phyloP scores from a whole-genome alignment of 2,113 vertebrate species.

The Syngnathus scovelli region DNA sequence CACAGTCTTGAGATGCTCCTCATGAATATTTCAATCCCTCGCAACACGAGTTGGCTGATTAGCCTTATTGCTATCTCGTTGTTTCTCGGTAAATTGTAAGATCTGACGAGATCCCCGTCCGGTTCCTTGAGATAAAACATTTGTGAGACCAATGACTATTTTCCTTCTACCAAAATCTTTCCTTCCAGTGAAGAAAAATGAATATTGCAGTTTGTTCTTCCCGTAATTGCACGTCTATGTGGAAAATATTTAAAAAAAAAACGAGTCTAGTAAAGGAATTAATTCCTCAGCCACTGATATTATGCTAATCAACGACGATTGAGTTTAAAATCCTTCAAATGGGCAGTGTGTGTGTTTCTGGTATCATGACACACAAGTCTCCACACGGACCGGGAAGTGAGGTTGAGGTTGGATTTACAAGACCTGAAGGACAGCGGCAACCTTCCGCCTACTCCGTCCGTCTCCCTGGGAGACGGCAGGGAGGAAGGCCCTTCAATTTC shows the following conservation, averaged over 20 bases:
- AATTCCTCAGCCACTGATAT: slow-evolving; percentile 42
- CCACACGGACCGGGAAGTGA: background rate
- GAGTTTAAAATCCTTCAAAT: slow-evolving; percentile 49
- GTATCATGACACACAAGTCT: background rate
- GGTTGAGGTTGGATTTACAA: slow-evolving; percentile 40
- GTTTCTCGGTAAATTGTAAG: background rate
- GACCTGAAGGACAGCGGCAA: slow-evolving; percentile 45
- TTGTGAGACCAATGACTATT: background rate
- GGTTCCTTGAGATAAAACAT: background rate
- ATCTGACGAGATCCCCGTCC: background rate
- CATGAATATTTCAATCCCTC: slow-evolving; percentile 56
- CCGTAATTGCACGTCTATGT: background rate
- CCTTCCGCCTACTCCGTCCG: slow-evolving; percentile 57
- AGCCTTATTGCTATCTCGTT: background rate
- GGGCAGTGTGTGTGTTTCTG: slow-evolving; percentile 21
- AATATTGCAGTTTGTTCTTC: background rate
- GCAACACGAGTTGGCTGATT: background rate
- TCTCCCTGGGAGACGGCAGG: slow-evolving; percentile 50
- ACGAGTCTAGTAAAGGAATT: slow-evolving; percentile 28
- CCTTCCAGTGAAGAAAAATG: background rate
- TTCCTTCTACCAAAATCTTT: background rate
- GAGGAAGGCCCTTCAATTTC: slow-evolving; percentile 40
- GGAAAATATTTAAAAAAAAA: background rate
- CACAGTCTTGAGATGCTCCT: slow-evolving; percentile 23
- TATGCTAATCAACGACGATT: slow-evolving; percentile 60